Percentiles rank a stretch among this genome's conserved stretches.
Conservation (phyloP, 2,888 invertebrate genomes). For the Athalia cordata region DNA sequence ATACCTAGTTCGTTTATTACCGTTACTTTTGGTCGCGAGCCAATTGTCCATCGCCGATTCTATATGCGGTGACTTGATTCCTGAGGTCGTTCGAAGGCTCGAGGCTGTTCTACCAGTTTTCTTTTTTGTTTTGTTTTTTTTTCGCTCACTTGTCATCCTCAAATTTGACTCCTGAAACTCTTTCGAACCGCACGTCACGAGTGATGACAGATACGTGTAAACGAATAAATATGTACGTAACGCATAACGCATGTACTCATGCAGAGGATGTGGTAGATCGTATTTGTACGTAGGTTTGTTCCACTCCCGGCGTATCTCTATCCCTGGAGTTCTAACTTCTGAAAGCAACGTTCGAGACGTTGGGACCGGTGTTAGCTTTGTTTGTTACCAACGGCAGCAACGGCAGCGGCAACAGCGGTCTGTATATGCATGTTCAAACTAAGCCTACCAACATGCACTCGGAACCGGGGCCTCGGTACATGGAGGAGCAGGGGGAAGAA, state of each 20-base stretch:
- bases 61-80: background rate
- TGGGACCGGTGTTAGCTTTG: slow-evolving; percentile 16
- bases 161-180: no score
- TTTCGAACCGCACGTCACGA: background rate
- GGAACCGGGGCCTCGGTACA: slow-evolving; percentile 38
- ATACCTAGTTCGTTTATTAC: background rate
- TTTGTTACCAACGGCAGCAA: background rate
- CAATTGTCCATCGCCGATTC: slow-evolving; percentile 24
- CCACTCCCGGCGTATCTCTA: slow-evolving; percentile 6
- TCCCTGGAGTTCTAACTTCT: background rate
- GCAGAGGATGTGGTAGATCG: background rate
- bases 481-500: slow-evolving; percentile 61
- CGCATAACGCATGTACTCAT: background rate
- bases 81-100: slow-evolving; percentile 22
- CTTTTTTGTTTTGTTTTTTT: background rate
- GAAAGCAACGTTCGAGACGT: slow-evolving; percentile 8
- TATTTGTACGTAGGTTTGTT: slow-evolving; percentile 4
- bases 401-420: background rate
- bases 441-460: no score
- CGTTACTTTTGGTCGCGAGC: slow-evolving; percentile 26
- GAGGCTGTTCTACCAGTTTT: background rate
- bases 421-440: no score
- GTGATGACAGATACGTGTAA: background rate
- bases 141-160: no score
- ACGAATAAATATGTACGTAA: background rate